These are phyloP conservation scores for Garra rufa DNA, from an alignment of 2,113 vertebrate species.

Conservation along the genomic window DNA sequence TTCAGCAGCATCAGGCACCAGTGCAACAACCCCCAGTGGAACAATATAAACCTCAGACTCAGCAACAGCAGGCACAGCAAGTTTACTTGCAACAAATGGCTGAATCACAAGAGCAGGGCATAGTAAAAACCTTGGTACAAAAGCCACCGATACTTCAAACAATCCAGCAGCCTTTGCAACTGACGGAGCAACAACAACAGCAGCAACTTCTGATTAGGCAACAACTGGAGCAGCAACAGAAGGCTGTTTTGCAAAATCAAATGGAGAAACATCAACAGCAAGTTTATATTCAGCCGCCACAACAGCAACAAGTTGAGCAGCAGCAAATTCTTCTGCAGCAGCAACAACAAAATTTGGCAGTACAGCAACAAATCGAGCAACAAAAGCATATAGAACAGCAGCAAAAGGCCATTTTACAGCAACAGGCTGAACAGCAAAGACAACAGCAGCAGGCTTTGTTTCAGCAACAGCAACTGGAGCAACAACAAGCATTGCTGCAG, in stretches of 20 bases:
- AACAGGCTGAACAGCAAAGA: slow-evolving; percentile 49
- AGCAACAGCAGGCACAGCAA: slow-evolving; percentile 48
- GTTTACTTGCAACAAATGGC: slow-evolving; percentile 43
- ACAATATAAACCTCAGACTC: slow-evolving; percentile 34
- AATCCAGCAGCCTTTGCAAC: slow-evolving; percentile 49
- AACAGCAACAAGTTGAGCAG: slow-evolving; percentile 49
- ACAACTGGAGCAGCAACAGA: slow-evolving; percentile 60
- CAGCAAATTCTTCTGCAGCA: slow-evolving; percentile 47
- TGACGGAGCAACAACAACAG: slow-evolving; percentile 64
- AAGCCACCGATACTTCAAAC: slow-evolving; percentile 34
- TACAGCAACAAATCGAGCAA: slow-evolving; percentile 58
- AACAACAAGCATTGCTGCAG: slow-evolving; percentile 63
- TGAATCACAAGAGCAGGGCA: slow-evolving; percentile 52
- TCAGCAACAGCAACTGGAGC: slow-evolving; percentile 66
- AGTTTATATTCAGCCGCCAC: slow-evolving; percentile 61
- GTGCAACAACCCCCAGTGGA: slow-evolving; percentile 38
- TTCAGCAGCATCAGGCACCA: slow-evolving; percentile 54
- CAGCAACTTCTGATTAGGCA: slow-evolving; percentile 59
- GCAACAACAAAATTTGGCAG: slow-evolving; percentile 49
- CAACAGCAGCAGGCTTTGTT: slow-evolving; percentile 63
- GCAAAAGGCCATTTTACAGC: slow-evolving; percentile 53
- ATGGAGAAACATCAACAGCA: slow-evolving; percentile 68
- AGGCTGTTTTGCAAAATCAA: slow-evolving; percentile 55
- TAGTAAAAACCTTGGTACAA: slow-evolving; percentile 55
- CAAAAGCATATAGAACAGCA: slow-evolving; percentile 66